These are phyloP conservation scores for Lepetodrilus schrolli DNA, from an alignment of 2,888 invertebrate genomes.

Conservation along the genomic window DNA sequence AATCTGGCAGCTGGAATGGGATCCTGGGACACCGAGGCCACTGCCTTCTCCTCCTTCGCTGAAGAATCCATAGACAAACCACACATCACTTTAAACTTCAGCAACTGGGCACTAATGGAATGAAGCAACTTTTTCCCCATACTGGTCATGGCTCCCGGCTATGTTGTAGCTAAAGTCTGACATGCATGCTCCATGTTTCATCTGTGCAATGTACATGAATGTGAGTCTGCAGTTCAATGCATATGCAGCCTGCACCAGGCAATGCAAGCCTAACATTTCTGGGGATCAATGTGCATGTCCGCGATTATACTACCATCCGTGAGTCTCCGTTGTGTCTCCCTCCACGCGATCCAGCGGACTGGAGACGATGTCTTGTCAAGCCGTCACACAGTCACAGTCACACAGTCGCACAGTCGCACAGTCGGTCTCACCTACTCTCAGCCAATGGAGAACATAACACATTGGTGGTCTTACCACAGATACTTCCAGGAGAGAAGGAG, in stretches of 20 bases:
- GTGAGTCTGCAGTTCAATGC: too few species aligned
- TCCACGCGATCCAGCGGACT: not conserved
- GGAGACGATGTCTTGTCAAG: not conserved
- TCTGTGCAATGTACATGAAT: too few species aligned
- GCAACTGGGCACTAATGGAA: slow-evolving; percentile 46
- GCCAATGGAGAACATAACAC: not conserved
- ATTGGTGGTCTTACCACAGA: too few species aligned
- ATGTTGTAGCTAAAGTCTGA: not conserved
- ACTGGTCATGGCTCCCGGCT: slow-evolving; percentile 5
- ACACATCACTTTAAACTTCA: slow-evolving; percentile 52
- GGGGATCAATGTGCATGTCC: not conserved
- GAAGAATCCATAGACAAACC: slow-evolving; percentile 54
- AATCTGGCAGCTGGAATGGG: slow-evolving; percentile 61
- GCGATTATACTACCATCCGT: not conserved
- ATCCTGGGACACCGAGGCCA: slow-evolving; percentile 58
- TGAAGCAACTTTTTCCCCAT: slow-evolving; percentile 54
- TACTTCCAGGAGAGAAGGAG: too few species aligned
- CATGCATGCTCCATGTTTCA: not conserved
- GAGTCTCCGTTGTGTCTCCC: not conserved
- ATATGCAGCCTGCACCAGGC: not conserved
- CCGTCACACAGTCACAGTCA: not conserved
- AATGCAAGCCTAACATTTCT: not conserved
- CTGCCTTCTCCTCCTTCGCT: slow-evolving; percentile 65
- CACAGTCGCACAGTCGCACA: not conserved
- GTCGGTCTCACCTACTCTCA: not conserved